Conservation (phyloP, 1,140 invertebrate genomes). For the Tachypleus tridentatus region DNA sequence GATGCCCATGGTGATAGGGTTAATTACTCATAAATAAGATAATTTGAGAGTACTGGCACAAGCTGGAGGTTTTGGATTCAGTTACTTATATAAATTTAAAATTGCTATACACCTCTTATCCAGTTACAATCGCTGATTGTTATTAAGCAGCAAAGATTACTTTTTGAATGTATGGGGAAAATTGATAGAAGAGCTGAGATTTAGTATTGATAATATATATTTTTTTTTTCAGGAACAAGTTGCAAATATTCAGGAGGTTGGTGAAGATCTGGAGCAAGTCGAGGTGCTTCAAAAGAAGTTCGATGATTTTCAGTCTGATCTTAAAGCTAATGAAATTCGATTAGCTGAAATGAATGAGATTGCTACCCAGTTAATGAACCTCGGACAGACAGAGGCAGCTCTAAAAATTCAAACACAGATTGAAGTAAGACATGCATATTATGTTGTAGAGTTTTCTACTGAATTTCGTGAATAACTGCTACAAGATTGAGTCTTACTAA, state of each 20-base stretch:
- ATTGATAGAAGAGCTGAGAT: neutral
- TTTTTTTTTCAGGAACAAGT: conserved; percentile 40
- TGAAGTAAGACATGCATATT: conserved; percentile 40
- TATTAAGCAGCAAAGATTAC: neutral
- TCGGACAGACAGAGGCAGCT: conserved; percentile 96
- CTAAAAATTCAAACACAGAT: conserved; percentile 97
- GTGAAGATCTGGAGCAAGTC: conserved; percentile 93
- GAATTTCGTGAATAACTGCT: too few species aligned
- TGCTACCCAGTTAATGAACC: conserved; percentile 83
- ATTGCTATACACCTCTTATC: too few species aligned
- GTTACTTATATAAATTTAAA: too few species aligned
- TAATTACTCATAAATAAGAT: too few species aligned
- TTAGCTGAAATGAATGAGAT: conserved; percentile 95
- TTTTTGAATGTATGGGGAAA: neutral
- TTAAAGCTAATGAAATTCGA: conserved; percentile 94
- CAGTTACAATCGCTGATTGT: too few species aligned
- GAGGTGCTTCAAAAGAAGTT: conserved; percentile 99
- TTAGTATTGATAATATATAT: neutral
- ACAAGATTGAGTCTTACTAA: too few species aligned
- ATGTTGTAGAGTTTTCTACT: too few species aligned
- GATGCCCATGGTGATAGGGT: too few species aligned
- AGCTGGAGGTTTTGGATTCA: too few species aligned
- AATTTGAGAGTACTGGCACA: too few species aligned
- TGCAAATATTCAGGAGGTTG: conserved; percentile 85
- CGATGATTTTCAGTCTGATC: conserved; percentile 95